A percentile compares a stretch with the other conserved stretches of the same genome.
These are phyloP conservation scores for Chlorodrepanis virens DNA, from an alignment of 2,113 vertebrate species.

Conservation along the genomic window DNA sequence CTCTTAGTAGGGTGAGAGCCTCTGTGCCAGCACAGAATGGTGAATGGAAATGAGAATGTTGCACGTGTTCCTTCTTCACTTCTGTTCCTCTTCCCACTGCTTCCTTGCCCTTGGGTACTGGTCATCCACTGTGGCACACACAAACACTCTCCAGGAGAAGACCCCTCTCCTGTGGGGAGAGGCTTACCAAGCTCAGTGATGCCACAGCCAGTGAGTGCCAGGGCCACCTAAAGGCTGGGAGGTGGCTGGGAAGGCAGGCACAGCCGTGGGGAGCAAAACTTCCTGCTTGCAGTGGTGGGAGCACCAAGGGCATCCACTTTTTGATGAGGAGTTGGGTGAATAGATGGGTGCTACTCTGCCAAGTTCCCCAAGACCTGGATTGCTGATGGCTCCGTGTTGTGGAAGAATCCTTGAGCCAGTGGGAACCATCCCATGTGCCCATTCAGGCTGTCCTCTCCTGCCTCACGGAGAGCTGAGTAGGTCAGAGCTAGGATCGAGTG, in stretches of 20 bases:
- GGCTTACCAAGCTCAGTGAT: not conserved
- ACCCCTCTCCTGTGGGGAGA: not conserved
- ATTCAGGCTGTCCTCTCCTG: not conserved
- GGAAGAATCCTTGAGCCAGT: not conserved
- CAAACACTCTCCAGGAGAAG: not conserved
- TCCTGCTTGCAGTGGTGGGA: not conserved
- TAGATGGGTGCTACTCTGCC: not conserved
- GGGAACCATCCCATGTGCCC: not conserved
- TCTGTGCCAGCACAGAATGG: not conserved
- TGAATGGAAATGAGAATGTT: not conserved
- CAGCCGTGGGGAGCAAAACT: accelerated
- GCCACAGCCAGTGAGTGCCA: not conserved
- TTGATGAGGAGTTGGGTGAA: not conserved
- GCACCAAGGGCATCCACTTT: not conserved
- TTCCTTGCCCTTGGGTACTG: not conserved
- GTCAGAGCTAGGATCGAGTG: not conserved
- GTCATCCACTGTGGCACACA: not conserved
- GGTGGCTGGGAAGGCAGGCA: not conserved
- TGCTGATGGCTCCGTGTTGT: not conserved
- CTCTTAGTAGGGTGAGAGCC: not conserved
- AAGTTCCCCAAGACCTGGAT: not conserved
- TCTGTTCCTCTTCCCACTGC: not conserved
- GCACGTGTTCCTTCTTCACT: not conserved
- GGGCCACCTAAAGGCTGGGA: not conserved
- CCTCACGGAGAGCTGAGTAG: accelerated